Base-by-base conservation (phyloP, 1,140 invertebrate species). In the Asobara japonica region DNA sequence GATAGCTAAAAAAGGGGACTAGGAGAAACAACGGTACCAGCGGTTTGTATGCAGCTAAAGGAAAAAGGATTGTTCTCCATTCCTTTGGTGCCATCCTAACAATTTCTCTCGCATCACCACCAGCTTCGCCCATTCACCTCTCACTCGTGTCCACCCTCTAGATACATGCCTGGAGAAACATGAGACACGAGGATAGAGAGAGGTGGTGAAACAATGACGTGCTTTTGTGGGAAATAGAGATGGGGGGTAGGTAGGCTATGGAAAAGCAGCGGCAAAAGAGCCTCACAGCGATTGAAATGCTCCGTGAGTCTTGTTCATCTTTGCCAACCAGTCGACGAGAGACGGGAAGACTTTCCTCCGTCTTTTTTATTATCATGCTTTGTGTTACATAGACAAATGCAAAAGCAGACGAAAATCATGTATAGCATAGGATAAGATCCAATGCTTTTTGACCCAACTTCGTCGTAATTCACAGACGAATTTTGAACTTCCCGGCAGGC, bases 201-300 rank as follows among this genome's bases (percentile, higher is more conserved):
- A 75, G 73, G 66, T 72, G 71, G 51, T 77, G 78, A 81, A 81
- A 81, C 80, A 81, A 81, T 81, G 78, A 78, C 48, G 0, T 38
- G 77, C 79, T 71, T 80, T 81, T 79, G 79, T 79, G 72, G 20
- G 31, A 20, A 56, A 56, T 22, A 13, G 10, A 56, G 51, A 25
- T 10, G 16, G 20, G 6, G 45, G n/a, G 10, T 11, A n/a, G 25
- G 56, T 75, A 74, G 76, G 76, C 74, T 77, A 79, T 73, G 73
- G 76, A 78, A 76, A 78, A 74, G 71, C 71, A 45, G 69, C 71
- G 69, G 65, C 69, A 77, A 79, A 80, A 78, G 79, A 78, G 74
- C 74, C 74, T 80, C 74, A 78, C 75, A 80, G 77, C 79, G 79
- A 82, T 79, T 80, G 80, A 81, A 81, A 81, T 80, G 65, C 78